Percentiles rank a stretch among this genome's conserved stretches.
Evolutionary conservation across 2,888 invertebrate genomes (phyloP).

Genomic region (Trichopoda pennipes): DNA sequence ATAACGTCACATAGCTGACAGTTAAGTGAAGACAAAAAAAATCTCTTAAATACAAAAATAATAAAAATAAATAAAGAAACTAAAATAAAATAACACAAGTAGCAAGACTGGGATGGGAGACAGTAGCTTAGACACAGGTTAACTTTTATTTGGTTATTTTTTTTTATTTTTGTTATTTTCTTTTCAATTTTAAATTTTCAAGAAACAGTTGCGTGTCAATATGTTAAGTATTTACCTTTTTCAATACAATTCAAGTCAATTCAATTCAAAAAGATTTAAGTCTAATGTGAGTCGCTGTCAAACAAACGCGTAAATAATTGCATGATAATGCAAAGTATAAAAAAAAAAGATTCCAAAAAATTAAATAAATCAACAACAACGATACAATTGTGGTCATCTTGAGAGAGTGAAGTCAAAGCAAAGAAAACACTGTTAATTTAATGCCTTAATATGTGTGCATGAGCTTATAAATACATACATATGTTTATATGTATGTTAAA

Average conservation of each 20-base stretch:
- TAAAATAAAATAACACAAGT: not conserved
- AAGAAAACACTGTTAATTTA: not conserved
- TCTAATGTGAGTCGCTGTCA: constrained; percentile 51
- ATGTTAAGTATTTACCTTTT: constrained; percentile 49
- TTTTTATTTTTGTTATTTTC: constrained; percentile 17
- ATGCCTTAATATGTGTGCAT: not conserved
- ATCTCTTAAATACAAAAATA: constrained; percentile 18
- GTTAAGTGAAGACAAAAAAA: constrained; percentile 12
- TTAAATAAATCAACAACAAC: constrained; percentile 40
- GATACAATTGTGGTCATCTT: constrained; percentile 31
- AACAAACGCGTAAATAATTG: constrained; percentile 67
- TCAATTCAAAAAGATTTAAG: constrained; percentile 33
- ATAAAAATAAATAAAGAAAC: not conserved
- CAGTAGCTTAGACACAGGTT: constrained; percentile 49
- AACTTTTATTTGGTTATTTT: constrained; percentile 16
- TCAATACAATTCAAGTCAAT: constrained; percentile 43
- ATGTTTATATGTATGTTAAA: not conserved
- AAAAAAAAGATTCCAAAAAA: constrained; percentile 12
- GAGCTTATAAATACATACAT: not conserved
- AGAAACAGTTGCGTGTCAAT: constrained; percentile 58
- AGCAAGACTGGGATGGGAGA: not conserved
- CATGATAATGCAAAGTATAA: constrained; percentile 52
- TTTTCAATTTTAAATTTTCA: constrained; percentile 19
- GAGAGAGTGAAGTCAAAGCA: constrained; percentile 9
- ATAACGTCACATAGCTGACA: constrained; percentile 42